Evolutionary conservation across 2,888 invertebrate species (phyloP), one percentile per base, ranked within the genome.

Genomic region (Caradrina clavipalpis): DNA sequence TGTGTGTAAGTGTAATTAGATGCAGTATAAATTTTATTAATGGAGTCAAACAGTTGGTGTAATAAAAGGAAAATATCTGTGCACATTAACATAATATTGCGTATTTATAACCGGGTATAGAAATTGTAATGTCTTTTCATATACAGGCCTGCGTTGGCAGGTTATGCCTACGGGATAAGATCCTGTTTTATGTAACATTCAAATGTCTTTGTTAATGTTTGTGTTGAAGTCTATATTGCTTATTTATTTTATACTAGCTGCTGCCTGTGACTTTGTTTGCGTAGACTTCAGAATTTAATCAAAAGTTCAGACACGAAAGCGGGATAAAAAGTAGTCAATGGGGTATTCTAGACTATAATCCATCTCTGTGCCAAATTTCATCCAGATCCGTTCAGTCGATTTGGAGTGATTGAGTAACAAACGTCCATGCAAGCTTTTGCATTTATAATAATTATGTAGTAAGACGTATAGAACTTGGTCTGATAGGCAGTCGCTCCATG

Each of bases 21-120:
- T 84, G 87, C 86, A 80, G 74, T 81, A 87, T 90, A 89, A 91
- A 89, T 89, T 88, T 84, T 83, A 86, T 85, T 88, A 87, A 88
- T 88, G 87, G 86, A 83, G 83, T 84, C 84, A 86, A 90, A 89
- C 92, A 90, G 89, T 91, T 90, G 90, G 87, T 76, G 86, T 83
- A 83, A 88, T 90, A 88, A 87, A 85, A 87, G 85, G 76, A 84
- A 86, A 86, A 87, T 89, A 85, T 88, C 85, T 83, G 66, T 60
- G 76, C 67, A 57, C 53, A 81, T 78, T 84, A 81, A 70, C 73
- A 72, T 82, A 75, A 82, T 78, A 76, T 78, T 61, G 70, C 62
- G 73, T 85, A 85, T 83, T 84, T 83, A 85, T 83, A 58, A 50
- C 66, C 19, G 47, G 69, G 75, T 73, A 77, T 83, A 73, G 85